Percentiles rank a stretch among this genome's conserved stretches.
Conservation (phyloP, 2,888 invertebrate genomes). For the Ypsolopha scabrella region DNA sequence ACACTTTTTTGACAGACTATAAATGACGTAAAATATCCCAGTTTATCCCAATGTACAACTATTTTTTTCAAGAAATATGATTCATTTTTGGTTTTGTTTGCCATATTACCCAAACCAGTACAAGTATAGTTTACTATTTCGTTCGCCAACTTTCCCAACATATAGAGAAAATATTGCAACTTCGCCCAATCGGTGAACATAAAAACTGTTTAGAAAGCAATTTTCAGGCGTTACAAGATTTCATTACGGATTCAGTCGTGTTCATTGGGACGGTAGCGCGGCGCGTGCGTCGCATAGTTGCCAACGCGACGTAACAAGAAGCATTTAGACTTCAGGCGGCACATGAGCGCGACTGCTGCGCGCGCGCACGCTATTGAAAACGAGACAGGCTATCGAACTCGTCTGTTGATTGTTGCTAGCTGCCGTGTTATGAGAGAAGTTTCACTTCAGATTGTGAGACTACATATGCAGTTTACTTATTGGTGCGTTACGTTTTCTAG, state of each 20-base stretch:
- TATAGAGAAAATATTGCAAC: not conserved
- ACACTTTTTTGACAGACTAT: no score
- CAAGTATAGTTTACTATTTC: not conserved
- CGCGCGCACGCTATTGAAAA: conserved; percentile 42
- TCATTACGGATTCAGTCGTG: conserved; percentile 7
- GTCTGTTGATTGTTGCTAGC: conserved; percentile 22
- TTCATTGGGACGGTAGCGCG: no score
- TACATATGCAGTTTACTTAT: no score
- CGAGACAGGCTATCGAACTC: conserved; percentile 57
- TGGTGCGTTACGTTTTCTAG: no score
- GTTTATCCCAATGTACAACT: no score
- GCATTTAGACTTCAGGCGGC: conserved; percentile 34
- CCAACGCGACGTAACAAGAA: conserved; percentile 22
- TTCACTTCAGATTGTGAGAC: no score
- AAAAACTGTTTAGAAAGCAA: conserved; percentile 4
- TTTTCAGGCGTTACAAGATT: conserved; percentile 5
- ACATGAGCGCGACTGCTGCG: conserved; percentile 15
- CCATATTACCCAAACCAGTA: not conserved
- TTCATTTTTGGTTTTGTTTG: no score
- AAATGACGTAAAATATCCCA: no score
- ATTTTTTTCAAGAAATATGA: no score
- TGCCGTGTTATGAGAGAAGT: not conserved
- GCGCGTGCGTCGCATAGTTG: no score
- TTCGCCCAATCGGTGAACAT: not conserved
- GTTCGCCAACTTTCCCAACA: not conserved